Base-by-base conservation (phyloP, 2,113 vertebrate genomes). In the Okapia johnstoni region DNA sequence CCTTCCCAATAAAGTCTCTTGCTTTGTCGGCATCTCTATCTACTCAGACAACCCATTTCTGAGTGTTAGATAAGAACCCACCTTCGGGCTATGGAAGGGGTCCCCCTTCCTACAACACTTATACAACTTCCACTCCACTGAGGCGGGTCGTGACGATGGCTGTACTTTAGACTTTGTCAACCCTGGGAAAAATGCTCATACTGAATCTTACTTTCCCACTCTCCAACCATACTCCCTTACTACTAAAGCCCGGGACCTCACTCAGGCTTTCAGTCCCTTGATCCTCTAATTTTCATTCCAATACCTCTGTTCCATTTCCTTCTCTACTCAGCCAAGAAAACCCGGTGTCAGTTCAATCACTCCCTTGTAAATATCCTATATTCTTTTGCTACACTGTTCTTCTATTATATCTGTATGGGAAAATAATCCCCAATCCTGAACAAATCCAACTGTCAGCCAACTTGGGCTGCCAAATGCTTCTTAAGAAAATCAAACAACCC, bases 401-500 rank as follows among this genome's bases (percentile, higher is more conserved):
- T 96, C 43, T 79, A 36, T 83, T 86, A 88, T 1, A 58, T 28
- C 9, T 81, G 92, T 21, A 36, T 13, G 58, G 60, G 7, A 57
- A 54, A 77, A 76, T 40, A 89, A 16, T 28, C 54, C 7, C 15
- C 25, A 93, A 93, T 48, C 46, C 15, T 66, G 16, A 70, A 60
- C 17, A 36, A 94, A 92, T 48, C 48, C 61, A 81, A 66, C 8
- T 66, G 28, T 79, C 30, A 95, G 26, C 60, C 83, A 23, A 93
- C 19, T 12, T 30, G 43, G 8, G 58, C 23, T 91, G 88, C 52
- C 77, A 93, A 81, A 85, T 86, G 46, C 33, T 93, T 26, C 30
- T 92, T 93, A 40, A 58, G n/a, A 88, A 66, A 96, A 96, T 25
- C 57, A 88, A 96, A 55, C 7, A 85, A 93, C 15, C 30, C 33